Base-by-base conservation (phyloP, 1,140 invertebrate genomes). In the Scaptomyza graminum region DNA sequence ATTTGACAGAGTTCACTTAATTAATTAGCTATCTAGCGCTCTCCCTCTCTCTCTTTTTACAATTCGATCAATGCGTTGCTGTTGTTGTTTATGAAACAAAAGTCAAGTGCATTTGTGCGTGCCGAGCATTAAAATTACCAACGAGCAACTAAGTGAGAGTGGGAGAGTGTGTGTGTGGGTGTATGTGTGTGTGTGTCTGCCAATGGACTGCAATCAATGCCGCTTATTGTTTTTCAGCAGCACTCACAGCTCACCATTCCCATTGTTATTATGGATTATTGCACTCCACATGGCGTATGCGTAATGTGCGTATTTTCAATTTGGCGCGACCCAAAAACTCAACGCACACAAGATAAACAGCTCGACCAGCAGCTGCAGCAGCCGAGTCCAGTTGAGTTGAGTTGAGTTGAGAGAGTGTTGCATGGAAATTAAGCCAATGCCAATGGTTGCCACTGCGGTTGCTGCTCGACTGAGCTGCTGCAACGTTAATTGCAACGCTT, bases 381-480 rank as follows among this genome's bases (percentile, higher is more conserved):
- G 39, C 11, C 28, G 46, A 62, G 64, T 49, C 43, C 59, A 50
- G 60, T 49, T 41, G 37, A 34, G 43, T 50, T 50, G 52, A 51
- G 43, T 56, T 57, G 41, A 62, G 61, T 15, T 18, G 11, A 18
- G 8, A 34, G 62, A 65, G 61, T 74, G 31, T 34, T 34, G 70
- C 82, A 87, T 87, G 82, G 74, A 85, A 85, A 85, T 85, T 85
- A 87, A 85, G 82, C 82, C 81, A 87, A 87, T 81, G 67, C 81
- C 81, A 87, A 65, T 71, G 71, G 65, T 59, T 69, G 70, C 51
- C 83, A 82, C 81, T 85, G 82, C 78, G 82, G 82, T 82, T 87
- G 78, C 82, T 68, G 78, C 74, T 81, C 77, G 77, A 79, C 83
- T 85, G 77, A 68, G 70, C 65, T 79, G 79, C 74, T 63, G 78